phyloP scores from a whole-genome alignment of 2,797 vertebrate species.

The Microctenopoma stevenorrisi region DNA sequence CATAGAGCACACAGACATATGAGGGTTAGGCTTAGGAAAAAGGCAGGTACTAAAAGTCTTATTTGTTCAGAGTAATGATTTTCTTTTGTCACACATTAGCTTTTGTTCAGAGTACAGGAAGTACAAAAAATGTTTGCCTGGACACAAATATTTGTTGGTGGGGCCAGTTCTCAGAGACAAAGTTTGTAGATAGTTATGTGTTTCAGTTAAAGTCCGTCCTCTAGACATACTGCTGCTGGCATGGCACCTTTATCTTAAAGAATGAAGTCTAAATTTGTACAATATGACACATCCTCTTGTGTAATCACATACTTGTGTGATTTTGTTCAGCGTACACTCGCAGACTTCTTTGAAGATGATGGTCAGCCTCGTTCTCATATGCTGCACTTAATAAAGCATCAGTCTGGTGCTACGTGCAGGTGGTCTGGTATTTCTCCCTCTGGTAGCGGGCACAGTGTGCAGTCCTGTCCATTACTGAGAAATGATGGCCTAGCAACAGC shows the following conservation, averaged over 20 bases:
- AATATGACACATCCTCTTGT: background rate
- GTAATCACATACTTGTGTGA: background rate
- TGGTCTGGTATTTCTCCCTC: constrained; percentile 48
- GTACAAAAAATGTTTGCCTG: no score
- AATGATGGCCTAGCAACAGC: background rate
- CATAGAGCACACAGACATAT: no score
- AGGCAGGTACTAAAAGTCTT: no score
- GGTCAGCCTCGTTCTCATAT: constrained; percentile 10
- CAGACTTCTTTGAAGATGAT: background rate
- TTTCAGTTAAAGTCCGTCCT: no score
- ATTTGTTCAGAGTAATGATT: no score
- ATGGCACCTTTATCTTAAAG: background rate
- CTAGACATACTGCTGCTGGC: no score
- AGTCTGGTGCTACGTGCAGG: constrained; percentile 33
- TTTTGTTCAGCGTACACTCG: background rate
- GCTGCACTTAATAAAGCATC: constrained; percentile 28
- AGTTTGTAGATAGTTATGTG: no score
- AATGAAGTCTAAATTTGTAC: background rate
- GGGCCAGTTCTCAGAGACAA: no score
- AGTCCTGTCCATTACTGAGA: constrained; percentile 34
- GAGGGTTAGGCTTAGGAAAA: no score
- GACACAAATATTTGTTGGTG: no score
- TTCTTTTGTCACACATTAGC: background rate
- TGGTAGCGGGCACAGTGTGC: constrained; percentile 39
- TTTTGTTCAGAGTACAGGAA: no score